Percentiles rank a stretch among this genome's conserved stretches.
Conservation (phyloP, 2,888 invertebrate species). For the Lutraria lutraria region DNA sequence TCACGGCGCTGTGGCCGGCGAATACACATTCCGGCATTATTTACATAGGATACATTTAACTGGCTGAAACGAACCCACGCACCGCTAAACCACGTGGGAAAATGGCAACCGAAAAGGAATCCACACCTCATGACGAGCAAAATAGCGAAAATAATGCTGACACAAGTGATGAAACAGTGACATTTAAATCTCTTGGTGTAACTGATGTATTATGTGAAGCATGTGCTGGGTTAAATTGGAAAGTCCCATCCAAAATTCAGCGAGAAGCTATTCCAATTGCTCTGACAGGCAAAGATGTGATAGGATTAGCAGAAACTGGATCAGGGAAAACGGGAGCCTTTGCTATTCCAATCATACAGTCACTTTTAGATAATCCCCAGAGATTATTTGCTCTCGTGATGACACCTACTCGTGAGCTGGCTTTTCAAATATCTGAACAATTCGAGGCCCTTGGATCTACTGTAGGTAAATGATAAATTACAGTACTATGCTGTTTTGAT, state of each 20-base stretch:
- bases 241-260: slow-evolving; percentile 97
- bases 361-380: slow-evolving; percentile 95
- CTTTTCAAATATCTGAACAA: slow-evolving; percentile 99
- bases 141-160: slow-evolving; percentile 14
- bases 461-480: slow-evolving; percentile 89
- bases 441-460: slow-evolving; percentile 96
- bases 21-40: background rate
- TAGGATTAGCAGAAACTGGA: slow-evolving; percentile 94
- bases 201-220: slow-evolving; percentile 96
- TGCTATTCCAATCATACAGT: slow-evolving; percentile 97
- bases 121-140: background rate
- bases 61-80: background rate
- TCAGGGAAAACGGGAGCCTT: slow-evolving; percentile 99
- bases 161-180: slow-evolving; percentile 40
- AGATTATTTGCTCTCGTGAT: slow-evolving; percentile 93
- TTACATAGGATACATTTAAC: background rate
- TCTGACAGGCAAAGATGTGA: slow-evolving; percentile 93
- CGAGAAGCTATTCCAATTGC: slow-evolving; percentile 97
- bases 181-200: slow-evolving; percentile 89
- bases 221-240: slow-evolving; percentile 97
- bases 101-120: slow-evolving; percentile 54
- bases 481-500: too few species aligned
- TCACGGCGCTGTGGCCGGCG: too few species aligned
- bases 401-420: slow-evolving; percentile 98
- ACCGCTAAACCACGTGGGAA: slow-evolving; percentile 40